These are phyloP conservation scores for Campodea augens DNA, from an alignment of 1,140 invertebrate genomes.

Conservation along the genomic window DNA sequence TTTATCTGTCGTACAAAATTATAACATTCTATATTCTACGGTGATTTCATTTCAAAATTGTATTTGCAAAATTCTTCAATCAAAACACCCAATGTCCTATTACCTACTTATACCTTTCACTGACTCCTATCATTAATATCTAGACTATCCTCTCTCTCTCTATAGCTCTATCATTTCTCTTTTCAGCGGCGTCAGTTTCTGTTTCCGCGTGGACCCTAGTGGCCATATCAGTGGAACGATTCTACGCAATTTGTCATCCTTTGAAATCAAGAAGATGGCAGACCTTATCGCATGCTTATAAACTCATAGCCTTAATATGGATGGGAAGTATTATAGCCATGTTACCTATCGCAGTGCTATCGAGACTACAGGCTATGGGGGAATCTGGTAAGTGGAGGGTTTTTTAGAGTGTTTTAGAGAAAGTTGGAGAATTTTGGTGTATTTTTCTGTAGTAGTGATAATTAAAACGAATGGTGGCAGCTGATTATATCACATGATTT, in stretches of 20 bases:
- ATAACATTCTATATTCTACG: too few relatives aligned
- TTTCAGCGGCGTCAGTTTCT: conserved; percentile 40
- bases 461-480: too few relatives aligned
- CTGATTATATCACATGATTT: too few relatives aligned
- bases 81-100: too few relatives aligned
- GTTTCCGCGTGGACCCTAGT: conserved; percentile 45
- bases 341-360: conserved; percentile 42
- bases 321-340: conserved; percentile 29
- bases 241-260: conserved; percentile 48
- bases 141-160: conserved; percentile 9
- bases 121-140: not conserved
- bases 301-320: conserved; percentile 33
- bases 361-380: conserved; percentile 33
- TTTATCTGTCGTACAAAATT: too few relatives aligned
- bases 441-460: too few relatives aligned
- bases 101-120: too few relatives aligned
- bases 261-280: conserved; percentile 42
- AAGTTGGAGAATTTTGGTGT: not conserved
- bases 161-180: conserved; percentile 8
- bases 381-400: conserved; percentile 25
- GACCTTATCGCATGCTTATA: conserved; percentile 40
- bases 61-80: too few relatives aligned
- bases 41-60: too few relatives aligned
- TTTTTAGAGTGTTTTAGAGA: not conserved
- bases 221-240: conserved; percentile 44